Base-by-base conservation (phyloP, 2,113 vertebrate genomes). In the Lota lota region DNA sequence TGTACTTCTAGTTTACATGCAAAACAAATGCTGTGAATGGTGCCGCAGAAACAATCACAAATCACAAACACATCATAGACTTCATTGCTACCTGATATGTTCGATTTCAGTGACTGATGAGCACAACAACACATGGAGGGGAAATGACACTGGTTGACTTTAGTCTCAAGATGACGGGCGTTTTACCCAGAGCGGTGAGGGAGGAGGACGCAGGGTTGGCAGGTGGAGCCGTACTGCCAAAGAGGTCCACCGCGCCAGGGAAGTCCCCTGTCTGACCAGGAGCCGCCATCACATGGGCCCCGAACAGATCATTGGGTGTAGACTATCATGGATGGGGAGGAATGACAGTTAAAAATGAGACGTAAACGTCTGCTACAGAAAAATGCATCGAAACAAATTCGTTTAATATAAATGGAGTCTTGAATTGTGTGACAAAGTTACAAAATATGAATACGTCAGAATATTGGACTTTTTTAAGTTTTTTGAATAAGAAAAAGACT, bases 241-340 rank as follows among this genome's bases (percentile, higher is more conserved):
- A 97, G 47, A 95, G 73, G 58, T 93, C 89, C 67, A 88, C 63
- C 56, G 92, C 72, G 58, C 61, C 88, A 63, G 84, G 24, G 5
- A 67, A 50, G 1, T 72, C 58, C 64, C 85, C 88, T 62, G 85
- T 36, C 2, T 83, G 73, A 66, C 54, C 22, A 14, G 83, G 83
- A 56, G 78, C 64, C 79, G 85, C 77, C 84, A 97, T 95, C n/a
- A 94, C 75, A 24, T 94, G 92, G 62, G 93, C 78, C 22, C 91
- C 93, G 84, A 98, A 92, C 40, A 94, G 82, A 63, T 94, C 90
- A 81, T 75, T 91, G 0, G 90, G 76, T 75, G 91, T 36, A 72
- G 85, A 80, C 96, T 98, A 79, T 19, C 60, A 40, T 75, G 22
- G 76, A 67, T 10, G 40, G 40, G 40, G 40, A 14, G 40, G 40